Base-by-base conservation (phyloP, 2,113 vertebrate species). In the Neolamprologus hecqui region DNA sequence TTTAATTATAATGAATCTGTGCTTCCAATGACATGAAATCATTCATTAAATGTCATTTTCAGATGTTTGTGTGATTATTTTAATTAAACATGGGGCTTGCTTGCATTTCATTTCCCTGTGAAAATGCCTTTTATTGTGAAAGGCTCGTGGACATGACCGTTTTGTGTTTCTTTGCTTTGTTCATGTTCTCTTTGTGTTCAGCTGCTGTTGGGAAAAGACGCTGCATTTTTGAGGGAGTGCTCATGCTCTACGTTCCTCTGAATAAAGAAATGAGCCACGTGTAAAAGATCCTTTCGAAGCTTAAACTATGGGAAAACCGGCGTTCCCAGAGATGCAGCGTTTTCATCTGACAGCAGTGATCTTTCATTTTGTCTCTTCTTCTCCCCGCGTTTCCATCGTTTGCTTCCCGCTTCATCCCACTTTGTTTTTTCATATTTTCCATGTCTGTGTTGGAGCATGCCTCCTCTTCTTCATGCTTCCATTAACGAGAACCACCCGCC, bases 371-470 rank as follows among this genome's bases (percentile, higher is more conserved):
- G 47, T 84, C 49, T 57, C 42, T 42, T 31, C 26, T 68, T 45
- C 63, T 26, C 21, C 75, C 63, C 84, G 42, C 31, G 85, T 91
- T 86, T 88, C 87, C 90, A 79, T 89, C n/a, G 35, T 79, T 86
- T 85, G 79, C 60, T 57, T 40, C 49, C 19, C 5, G 2, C 80
- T 51, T 79, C 88, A 28, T 79, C 68, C 40, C 31, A 14, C 58
- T 70, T 73, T 60, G 28, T 40, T 53, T 53, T 63, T 31, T 92
- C 87, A 83, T 49, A 82, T 57, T 93, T 94, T 93, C 91, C 91
- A 26, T n/a, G 54, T 21, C 31, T 60, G 47, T 3, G 19, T 33
- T 70, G 5, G 35, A 85, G 88, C 82, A 82, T 57, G 84, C 63
- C 49, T 84, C 23, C 0, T 17, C 49, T 14, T 40, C 88, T 63